Percentiles rank a stretch among this genome's conserved stretches.
Conservation (phyloP, 2,888 invertebrate species). For the Lasioglossum leucozonium region DNA sequence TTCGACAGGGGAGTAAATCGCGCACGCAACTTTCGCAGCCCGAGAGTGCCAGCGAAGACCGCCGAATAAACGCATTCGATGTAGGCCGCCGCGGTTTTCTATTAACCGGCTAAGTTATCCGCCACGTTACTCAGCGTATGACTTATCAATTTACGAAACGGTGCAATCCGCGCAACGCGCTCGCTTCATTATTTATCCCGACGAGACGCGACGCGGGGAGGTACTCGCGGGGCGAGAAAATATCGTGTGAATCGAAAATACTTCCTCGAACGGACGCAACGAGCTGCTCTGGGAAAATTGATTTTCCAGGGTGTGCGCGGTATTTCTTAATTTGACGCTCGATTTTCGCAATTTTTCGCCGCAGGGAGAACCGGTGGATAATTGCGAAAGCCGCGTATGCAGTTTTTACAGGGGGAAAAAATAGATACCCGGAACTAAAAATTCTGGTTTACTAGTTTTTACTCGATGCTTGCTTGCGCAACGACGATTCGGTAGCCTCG, state of each 20-base stretch:
- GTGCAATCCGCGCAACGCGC: neutral
- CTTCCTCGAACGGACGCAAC: neutral
- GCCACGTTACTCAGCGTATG: neutral
- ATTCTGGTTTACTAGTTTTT: neutral
- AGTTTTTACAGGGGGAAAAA: no score
- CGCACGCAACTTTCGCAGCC: constrained; percentile 13
- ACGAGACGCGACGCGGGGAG: no score
- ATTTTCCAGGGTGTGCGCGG: neutral
- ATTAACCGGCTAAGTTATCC: neutral
- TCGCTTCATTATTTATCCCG: neutral
- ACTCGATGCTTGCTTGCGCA: neutral
- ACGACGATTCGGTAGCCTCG: neutral
- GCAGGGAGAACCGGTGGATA: neutral
- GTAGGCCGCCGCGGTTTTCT: neutral
- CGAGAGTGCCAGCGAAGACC: constrained; percentile 15
- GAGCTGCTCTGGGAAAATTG: neutral
- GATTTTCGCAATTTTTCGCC: neutral
- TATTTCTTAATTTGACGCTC: neutral
- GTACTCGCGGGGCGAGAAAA: neutral
- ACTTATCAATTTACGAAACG: neutral
- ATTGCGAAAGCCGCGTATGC: neutral
- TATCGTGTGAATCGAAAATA: constrained; percentile 6
- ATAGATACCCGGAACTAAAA: neutral
- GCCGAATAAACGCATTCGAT: constrained; percentile 11
- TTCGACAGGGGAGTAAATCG: constrained; percentile 36